Evolutionary conservation across 2,888 invertebrate genomes (phyloP), one percentile per base, ranked within the genome.

Genomic region (Drosophila trichaetosa): DNA sequence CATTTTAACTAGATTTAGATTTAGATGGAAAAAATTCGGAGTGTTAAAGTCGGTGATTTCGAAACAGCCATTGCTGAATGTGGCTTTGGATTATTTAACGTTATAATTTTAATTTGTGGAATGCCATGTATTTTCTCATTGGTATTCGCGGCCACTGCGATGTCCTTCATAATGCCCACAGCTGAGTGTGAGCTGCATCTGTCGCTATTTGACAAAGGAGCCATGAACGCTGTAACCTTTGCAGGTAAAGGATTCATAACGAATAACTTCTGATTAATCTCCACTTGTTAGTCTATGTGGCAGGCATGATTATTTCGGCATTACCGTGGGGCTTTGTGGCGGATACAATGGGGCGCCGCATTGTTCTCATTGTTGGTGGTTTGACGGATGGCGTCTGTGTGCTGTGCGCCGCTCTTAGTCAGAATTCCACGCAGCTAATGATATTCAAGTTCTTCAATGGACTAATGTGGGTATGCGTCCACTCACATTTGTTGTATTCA

Each of bases 291-390:
- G 24, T 56, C 87, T 90, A 1, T 56, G 13, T n/a, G 38, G 1
- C 90, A 96, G 97, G 96, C 29, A 97, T 97, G 96, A 95, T 96
- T 82, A 93, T 95, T 1, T 96, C 96, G 51, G 96, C 96, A 0
- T 94, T 96, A 89, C 77, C 96, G 1, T 97, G 97, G 97, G 97
- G 97, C 1, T 96, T 95, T 86, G 91, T 96, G 5, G 95, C 96
- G 0, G 97, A 97, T 89, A 95, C 95, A 0, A 93, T 95, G 65
- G 97, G 96, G 0, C 94, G 96, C 59, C 94, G 94, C 70, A 94
- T 94, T 86, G 94, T 97, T 54, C 93, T 97, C 85, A 93, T 96
- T n/a, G 94, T 94, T 89, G 96, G 96, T 0, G 95, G 95, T 80
- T 90, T 96, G 56, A 88, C 94, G 8, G 94, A 96, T 34, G 95